Evolutionary conservation across 2,888 invertebrate genomes (phyloP), one percentile per base, ranked within the genome.

Genomic region (Pemphredon lugubris): DNA sequence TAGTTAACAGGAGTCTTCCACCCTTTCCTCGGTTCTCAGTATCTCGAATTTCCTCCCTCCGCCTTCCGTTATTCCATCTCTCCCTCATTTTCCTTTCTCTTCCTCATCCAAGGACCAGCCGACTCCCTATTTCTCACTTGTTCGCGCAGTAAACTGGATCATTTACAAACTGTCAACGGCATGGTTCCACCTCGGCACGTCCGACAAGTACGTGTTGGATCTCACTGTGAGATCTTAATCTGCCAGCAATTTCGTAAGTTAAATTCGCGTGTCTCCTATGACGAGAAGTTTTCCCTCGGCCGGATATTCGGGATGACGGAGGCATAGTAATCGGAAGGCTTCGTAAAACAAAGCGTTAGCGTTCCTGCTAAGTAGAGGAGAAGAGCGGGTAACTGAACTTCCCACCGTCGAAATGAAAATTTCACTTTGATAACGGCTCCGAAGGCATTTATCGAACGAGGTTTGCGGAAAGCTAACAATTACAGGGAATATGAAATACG

Each of bases 101-200:
- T 70, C 37, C 23, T 37, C 16, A 67, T 66, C 55, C 48, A 59
- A 57, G 60, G 20, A 6, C 14, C 50, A 20, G n/a, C 61, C 55
- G 14, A 54, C 54, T 34, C 53, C 40, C 47, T 60, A 57, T 70
- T 75, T 60, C 66, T 66, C 75, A 67, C 75, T 72, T 74, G 78
- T 82, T 69, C 75, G 32, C 72, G 63, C 70, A 60, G 68, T 76
- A 83, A 86, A 85, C 84, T 84, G 70, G 79, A 85, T 84, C 86
- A 86, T 87, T 86, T 84, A 77, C 84, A 84, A 86, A 83, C 86
- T 86, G 86, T 85, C 86, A 85, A 69, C 82, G 69, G 65, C 83
- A 83, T 77, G 76, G 54, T 65, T 73, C 54, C 57, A 39, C 37
- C 48, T 44, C 65, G 16, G 26, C 58, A 73, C 57, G 63, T 66